Evolutionary conservation across 2,888 invertebrate genomes (phyloP), one percentile per base, ranked within the genome.

Genomic region (Pogonocherus hispidulus): DNA sequence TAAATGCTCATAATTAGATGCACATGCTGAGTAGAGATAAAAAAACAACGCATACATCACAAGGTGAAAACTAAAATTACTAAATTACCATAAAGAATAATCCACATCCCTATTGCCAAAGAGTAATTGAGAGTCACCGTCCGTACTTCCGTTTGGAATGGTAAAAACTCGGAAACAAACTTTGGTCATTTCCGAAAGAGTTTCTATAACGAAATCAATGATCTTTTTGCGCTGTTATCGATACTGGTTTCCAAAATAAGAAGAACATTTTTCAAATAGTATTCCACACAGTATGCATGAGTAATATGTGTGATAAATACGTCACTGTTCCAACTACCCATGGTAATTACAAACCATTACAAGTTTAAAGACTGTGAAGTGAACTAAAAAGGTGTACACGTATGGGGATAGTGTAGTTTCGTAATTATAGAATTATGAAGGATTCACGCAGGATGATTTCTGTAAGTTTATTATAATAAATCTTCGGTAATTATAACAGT

Each of bases 401-500:
- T 60, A 46, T 47, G 55, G 47, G 44, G 49, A 54, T 46, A 51
- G 47, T 54, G 59, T 51, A 51, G 46, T 49, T 52, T 37, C 11
- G 46, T 52, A 54, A 63, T 67, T 67, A 63, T 23, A 27, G 16
- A 54, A 60, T 37, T 70, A 76, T 77, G 70, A 76, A 70, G 74
- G 76, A 76, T 66, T 70, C 76, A 74, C 76, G 77, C 64, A 71
- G 62, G 69, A 73, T 70, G 72, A 66, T 65, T 75, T 69, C 72
- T 64, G 77, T 76, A 73, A 77, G 77, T 75, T 71, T 63, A 52
- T 68, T 44, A 70, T 75, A 67, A 49, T 23, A 59, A 46, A 51
- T 32, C 41, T 51, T 64, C 56, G 62, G 69, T 62, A 60, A 62
- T 57, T 67, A 67, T 60, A 64, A 67, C 68, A 56, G 32, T 37